Base-by-base conservation (phyloP, 2,888 invertebrate species). In the Tetropium fuscum region DNA sequence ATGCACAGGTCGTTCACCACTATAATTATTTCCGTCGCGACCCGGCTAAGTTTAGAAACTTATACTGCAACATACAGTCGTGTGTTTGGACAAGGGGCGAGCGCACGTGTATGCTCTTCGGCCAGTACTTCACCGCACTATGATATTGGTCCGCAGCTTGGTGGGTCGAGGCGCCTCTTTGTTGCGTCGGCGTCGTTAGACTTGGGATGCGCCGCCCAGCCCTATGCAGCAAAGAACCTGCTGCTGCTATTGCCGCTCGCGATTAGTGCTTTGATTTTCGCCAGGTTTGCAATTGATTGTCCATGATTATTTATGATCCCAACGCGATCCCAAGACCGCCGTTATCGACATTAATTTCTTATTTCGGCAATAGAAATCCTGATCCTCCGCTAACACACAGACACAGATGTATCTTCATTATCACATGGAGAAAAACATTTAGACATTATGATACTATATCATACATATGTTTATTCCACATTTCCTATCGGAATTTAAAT, bases 161-260 rank as follows among this genome's bases (percentile, higher is more conserved):
- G 78, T 79, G 79, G 80, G 79, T 77, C 79, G 78, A 70, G 69
- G 70, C 72, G 73, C 71, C 75, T 58, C 78, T 78, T 80, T 81
- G 80, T 81, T 81, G 82, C 82, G 82, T 81, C 80, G 80, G 78
- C 77, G 79, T 78, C 78, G 76, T 73, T 69, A 64, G 69, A 71
- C 70, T 68, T 58, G 61, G 68, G 76, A 74, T 76, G 74, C 75
- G 75, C 73, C 74, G 74, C 74, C 76, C 76, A 69, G 68, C 72
- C 72, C 75, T 75, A 73, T 76, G 77, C 77, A 76, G 75, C 74
- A 74, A 60, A 73, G 72, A 71, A 75, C 74, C 74, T 74, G 73
- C 73, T 74, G 72, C 71, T 73, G 70, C 71, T 69, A 59, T 65
- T 63, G 58, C 63, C 64, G 69, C 63, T 63, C 58, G 61, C 63